These are phyloP conservation scores for Chirona hameri DNA, from an alignment of 2,888 invertebrate species.

Conservation along the genomic window DNA sequence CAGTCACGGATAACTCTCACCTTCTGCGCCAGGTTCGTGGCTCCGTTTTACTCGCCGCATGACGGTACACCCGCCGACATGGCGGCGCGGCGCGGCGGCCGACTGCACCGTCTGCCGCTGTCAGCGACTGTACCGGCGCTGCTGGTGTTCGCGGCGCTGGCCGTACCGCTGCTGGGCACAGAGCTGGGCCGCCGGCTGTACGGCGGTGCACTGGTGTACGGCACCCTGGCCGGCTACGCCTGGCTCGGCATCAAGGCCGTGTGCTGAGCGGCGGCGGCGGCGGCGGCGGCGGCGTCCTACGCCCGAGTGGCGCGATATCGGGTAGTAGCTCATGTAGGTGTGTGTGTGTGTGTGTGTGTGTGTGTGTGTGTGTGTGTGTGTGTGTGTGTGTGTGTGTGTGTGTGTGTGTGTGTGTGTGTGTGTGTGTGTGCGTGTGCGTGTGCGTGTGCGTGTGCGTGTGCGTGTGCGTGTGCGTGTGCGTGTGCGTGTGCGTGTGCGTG, in stretches of 20 bases:
- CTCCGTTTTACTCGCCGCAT: constrained; percentile 35
- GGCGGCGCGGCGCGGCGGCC: constrained; percentile 36
- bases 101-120: constrained; percentile 34
- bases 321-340: too few relatives aligned
- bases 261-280: constrained; percentile 32
- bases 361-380: too few relatives aligned
- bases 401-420: too few relatives aligned
- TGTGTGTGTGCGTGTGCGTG: too few relatives aligned
- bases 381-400: too few relatives aligned
- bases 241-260: constrained; percentile 40
- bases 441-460: too few relatives aligned
- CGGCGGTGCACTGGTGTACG: constrained; percentile 37
- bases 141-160: constrained; percentile 38
- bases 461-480: too few relatives aligned
- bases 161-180: constrained; percentile 38
- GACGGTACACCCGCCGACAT: constrained; percentile 31
- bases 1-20: too few relatives aligned
- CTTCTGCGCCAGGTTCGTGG: constrained; percentile 33
- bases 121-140: constrained; percentile 40
- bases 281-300: not conserved
- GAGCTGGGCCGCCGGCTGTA: constrained; percentile 37
- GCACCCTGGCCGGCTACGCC: constrained; percentile 40
- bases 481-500: too few relatives aligned
- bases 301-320: too few relatives aligned
- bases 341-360: too few relatives aligned